Base-by-base conservation (phyloP, 1,140 invertebrate genomes). In the Bombyx mandarina region DNA sequence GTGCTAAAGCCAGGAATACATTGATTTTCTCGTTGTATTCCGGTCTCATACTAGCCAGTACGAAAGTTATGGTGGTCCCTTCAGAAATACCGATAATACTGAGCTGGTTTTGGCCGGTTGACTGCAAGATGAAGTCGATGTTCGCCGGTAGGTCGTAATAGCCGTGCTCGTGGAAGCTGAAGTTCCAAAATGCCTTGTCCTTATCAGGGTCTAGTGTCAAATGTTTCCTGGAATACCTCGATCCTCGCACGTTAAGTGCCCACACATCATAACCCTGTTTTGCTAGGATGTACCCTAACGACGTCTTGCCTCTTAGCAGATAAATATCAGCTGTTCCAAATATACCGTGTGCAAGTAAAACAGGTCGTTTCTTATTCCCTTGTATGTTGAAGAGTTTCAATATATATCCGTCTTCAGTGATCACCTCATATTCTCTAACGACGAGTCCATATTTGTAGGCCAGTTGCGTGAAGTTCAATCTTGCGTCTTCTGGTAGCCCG, bases 321-420 rank as follows among this genome's bases (percentile, higher is more conserved):
- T 89, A 94, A 68, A 92, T 90, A 0, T 90, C 88, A 2, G 92
- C 91, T 49, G 89, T 89, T 3, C 86, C 88, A 0, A 93, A 68
- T 2, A 94, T 67, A 6, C 93, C 93, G 63, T 94, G 93, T 66
- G 92, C 89, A 7, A 94, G 73, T 44, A 91, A 89, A 10, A 92
- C 89, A 12, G 90, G 60, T 46, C 35, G 8, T 22, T 18, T 51
- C 18, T 43, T 60, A 8, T 61, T 48, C 26, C 60, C 62, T 7
- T 60, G 57, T 18, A 69, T 63, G 26, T 52, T 58, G 22, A 69
- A 69, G 7, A 66, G 10, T 8, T 48, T 61, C 1, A 69, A 48
- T 35, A 69, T 57, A 52, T 69, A 66, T 3, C 66, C 66, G 10
- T 68, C 66, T 52, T 58, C 61, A n/a, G 66, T 68, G 0, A 53